Evolutionary conservation across 2,888 invertebrate genomes (phyloP), one percentile per base, ranked within the genome.

Genomic region (Psylliodes chrysocephalus): DNA sequence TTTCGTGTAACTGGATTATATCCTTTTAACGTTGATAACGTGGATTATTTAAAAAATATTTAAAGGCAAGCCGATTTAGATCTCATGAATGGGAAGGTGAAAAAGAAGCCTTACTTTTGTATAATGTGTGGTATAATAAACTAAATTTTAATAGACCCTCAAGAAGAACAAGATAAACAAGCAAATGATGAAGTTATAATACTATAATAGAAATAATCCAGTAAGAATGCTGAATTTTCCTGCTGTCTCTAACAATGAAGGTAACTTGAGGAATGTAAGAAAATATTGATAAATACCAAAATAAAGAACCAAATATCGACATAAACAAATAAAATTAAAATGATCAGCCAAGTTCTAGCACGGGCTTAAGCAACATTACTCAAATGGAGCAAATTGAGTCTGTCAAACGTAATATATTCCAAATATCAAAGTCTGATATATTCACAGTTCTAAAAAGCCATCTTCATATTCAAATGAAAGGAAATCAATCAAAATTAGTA

Each of bases 31-130:
- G 47, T 53, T n/a, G 55, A 61, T 25, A 38, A 30, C 10, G 51
- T 60, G 18, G 60, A 60, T 52, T 61, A 61, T 47, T 44, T 14
- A 14, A 47, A 55, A 54, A 55, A 55, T 55, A 51, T 60, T 28
- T 47, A 25, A 22, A 60, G 42, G 42, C 42, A 52, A 38, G 12
- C 30, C 47, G 49, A 46, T 14, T 19, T 19, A 19, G 30, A 42
- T 47, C 47, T 25, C 55, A 62, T 38, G 61, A 62, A 40, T 62
- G 55, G 61, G 30, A 62, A 46, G 60, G 60, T 40, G 30, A 42
- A 42, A 42, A 22, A 12, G 46, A 60, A 60, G 53, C 46, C 15
- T 1, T 28, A 51, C 51, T 18, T 52, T 60, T 60, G 25, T 52
- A 51, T 25, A 60, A 60, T 30, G 46, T 60, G 19, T 44, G 46